Percentiles rank a stretch among this genome's conserved stretches.
Conservation (phyloP, 2,888 invertebrate species). For the Papilio gigon region DNA sequence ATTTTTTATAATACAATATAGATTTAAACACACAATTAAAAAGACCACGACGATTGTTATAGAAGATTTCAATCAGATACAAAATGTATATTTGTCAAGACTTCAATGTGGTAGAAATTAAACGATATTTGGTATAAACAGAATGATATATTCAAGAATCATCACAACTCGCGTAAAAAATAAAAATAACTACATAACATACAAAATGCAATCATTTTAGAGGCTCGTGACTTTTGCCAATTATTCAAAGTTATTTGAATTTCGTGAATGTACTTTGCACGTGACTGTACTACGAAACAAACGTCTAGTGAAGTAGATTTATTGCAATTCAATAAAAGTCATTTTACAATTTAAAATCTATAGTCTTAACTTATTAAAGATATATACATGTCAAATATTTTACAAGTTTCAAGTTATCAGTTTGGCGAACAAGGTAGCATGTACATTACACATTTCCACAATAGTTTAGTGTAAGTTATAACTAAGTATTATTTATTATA, state of each 20-base stretch:
- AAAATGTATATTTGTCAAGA: too few species aligned
- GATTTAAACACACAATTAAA: too few species aligned
- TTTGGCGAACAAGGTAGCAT: slow-evolving; percentile 34
- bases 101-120: slow-evolving; percentile 46
- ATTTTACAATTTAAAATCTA: slow-evolving; percentile 24
- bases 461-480: not conserved
- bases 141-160: slow-evolving; percentile 61
- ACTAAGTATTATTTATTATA: not conserved
- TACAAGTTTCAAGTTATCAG: slow-evolving; percentile 27
- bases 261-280: not conserved
- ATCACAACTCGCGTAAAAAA: slow-evolving; percentile 73
- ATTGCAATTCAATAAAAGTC: not conserved
- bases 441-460: not conserved
- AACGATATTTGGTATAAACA: slow-evolving; percentile 63
- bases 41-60: too few species aligned
- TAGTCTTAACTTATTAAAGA: not conserved
- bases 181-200: slow-evolving; percentile 62
- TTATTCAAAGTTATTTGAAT: not conserved
- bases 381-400: slow-evolving; percentile 32
- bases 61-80: not conserved
- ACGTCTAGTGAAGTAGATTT: not conserved
- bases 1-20: not conserved
- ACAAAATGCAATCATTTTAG: slow-evolving; percentile 46
- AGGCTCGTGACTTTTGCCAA: not conserved
- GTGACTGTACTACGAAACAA: not conserved